These are phyloP conservation scores for Caenorhabditis japonica DNA, from an alignment of 2,888 invertebrate species.

Conservation along the genomic window DNA sequence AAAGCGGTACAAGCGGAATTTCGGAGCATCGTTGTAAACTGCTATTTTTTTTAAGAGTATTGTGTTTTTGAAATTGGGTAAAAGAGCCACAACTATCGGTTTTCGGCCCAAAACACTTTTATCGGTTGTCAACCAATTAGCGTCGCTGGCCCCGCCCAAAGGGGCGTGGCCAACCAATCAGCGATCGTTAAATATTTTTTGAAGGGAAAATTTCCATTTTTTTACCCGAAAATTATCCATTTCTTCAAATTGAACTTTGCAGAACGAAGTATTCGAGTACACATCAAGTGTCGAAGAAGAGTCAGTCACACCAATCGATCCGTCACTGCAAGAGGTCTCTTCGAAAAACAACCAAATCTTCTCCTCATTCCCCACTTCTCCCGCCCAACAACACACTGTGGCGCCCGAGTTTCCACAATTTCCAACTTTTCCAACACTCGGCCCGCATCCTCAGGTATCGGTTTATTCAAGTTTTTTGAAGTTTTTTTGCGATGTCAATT, in stretches of 20 bases:
- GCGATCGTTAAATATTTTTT: too few species aligned
- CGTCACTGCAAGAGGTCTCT: constrained; percentile 23
- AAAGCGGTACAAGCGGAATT: too few species aligned
- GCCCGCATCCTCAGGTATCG: constrained; percentile 48
- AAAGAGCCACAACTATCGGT: too few species aligned
- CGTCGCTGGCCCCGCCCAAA: too few species aligned
- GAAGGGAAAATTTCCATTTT: neutral
- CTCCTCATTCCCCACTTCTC: constrained; percentile 88
- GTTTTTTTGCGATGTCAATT: too few species aligned
- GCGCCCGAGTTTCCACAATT: constrained; percentile 55
- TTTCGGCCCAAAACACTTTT: too few species aligned
- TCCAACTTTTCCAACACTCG: constrained; percentile 44
- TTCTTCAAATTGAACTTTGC: constrained; percentile 4
- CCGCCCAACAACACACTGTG: constrained; percentile 20
- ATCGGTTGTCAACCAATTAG: too few species aligned
- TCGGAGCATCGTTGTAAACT: too few species aligned
- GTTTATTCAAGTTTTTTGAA: too few species aligned
- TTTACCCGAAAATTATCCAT: neutral
- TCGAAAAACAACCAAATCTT: constrained; percentile 79
- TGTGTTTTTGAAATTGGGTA: too few species aligned
- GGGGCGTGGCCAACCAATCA: too few species aligned
- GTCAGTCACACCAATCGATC: constrained; percentile 31
- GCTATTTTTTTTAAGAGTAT: too few species aligned
- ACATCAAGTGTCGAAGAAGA: constrained; percentile 58
- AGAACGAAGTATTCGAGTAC: constrained; percentile 66